Conservation (phyloP, 2,888 invertebrate genomes). For the Clunio marinus region DNA sequence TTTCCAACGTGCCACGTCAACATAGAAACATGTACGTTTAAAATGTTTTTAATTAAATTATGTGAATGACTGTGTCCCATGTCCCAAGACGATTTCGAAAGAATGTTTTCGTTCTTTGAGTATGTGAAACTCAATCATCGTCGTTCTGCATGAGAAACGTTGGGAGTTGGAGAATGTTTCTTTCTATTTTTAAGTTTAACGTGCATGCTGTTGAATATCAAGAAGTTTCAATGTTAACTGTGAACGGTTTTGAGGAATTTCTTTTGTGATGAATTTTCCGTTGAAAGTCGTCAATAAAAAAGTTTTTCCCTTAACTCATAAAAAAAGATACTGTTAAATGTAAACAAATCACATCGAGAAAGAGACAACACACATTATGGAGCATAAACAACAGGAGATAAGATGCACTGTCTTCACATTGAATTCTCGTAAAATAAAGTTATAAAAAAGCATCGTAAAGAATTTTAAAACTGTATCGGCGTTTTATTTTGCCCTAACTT, state of each 20-base stretch:
- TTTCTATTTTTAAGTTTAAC: slow-evolving; percentile 31
- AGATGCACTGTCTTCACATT: slow-evolving; percentile 10
- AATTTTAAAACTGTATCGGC: slow-evolving; percentile 4
- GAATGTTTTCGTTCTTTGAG: neutral
- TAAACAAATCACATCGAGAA: slow-evolving; percentile 11
- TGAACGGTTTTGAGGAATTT: neutral
- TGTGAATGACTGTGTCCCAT: neutral
- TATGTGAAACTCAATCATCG: neutral
- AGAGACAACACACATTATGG: neutral
- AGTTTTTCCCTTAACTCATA: neutral
- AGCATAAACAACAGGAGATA: neutral
- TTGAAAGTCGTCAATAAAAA: neutral
- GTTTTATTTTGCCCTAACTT: neutral
- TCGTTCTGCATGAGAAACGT: slow-evolving; percentile 1
- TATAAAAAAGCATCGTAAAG: slow-evolving; percentile 7
- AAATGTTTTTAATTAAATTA: neutral
- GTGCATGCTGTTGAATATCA: slow-evolving; percentile 31
- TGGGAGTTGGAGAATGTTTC: neutral
- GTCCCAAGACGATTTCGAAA: neutral
- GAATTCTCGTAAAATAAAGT: neutral
- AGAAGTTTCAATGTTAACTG: slow-evolving; percentile 34
- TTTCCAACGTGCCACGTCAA: too few relatives aligned
- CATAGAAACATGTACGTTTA: neutral
- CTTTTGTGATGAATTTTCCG: neutral
- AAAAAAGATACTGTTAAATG: slow-evolving; percentile 1